Evolutionary conservation across 1,140 invertebrate genomes (phyloP), one percentile per base, ranked within the genome.

Genomic region (Ridgeia piscesae): DNA sequence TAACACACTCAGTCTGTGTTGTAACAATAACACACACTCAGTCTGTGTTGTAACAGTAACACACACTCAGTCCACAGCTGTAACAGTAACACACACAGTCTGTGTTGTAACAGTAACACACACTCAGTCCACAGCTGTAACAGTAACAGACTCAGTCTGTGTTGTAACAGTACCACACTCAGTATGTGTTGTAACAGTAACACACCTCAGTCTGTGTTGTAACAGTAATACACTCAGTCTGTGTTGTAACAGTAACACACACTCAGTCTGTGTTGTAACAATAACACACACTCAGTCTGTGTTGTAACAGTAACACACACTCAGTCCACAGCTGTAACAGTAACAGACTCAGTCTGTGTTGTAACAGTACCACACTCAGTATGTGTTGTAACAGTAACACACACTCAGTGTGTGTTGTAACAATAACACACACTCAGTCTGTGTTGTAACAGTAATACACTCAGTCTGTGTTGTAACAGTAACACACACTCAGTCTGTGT

Each of bases 231-330:
- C 8, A 31, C 8, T 14, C 58, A 77, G 58, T n/a, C n/a, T n/a
- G n/a, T n/a, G n/a, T 31, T 77, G 58, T 21, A 77, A 9, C 97
- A 97, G 17, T 97, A 97, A 92, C 97, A 97, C 35, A 99, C 95
- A 0, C 97, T 97, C 1, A 99, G 98, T 0, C 97, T 97, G 89
- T 98, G 97, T 93, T 97, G 97, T 0, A 97, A 97, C 35, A 99
- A 96, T 93, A 98, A 95, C 90, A 34, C 98, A 98, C n/a, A 99
- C n/a, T n/a, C n/a, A n/a, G n/a, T n/a, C n/a, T n/a, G n/a, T n/a
- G 95, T 96, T 96, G 92, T n/a, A 92, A 93, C 48, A 34, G 42
- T 35, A 17, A 91, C 33, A 91, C 14, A 77, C 58, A 31, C 58
- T 77, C 2, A 77, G 58, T 77, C 58, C 4, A 31, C 58, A 21